phyloP scores from a whole-genome alignment of 2,113 vertebrate species.

The Pteruthius melanotis region DNA sequence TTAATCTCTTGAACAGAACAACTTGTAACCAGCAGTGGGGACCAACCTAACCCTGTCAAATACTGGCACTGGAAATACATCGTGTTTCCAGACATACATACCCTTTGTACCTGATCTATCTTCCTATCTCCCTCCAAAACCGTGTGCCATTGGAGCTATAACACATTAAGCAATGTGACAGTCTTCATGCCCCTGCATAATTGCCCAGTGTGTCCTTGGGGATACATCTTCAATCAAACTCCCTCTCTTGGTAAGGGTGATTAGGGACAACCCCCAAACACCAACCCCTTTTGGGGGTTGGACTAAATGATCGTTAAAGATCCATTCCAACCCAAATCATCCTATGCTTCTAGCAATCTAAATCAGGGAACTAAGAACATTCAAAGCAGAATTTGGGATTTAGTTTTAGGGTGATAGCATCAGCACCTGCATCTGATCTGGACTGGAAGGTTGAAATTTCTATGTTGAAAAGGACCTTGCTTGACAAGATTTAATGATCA shows the following conservation, averaged over 20 bases:
- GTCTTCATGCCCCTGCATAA: background rate
- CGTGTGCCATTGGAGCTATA: background rate
- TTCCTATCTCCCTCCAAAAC: background rate
- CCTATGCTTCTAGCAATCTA: background rate
- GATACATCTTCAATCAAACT: background rate
- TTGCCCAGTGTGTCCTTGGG: background rate
- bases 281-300: fast-evolving
- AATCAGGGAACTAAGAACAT: background rate
- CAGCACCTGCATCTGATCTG: background rate
- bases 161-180: background rate
- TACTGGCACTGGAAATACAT: background rate
- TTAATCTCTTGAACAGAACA: background rate
- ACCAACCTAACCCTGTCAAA: background rate
- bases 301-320: background rate
- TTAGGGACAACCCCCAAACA: fast-evolving
- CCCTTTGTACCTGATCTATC: background rate
- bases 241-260: background rate
- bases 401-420: background rate
- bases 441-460: background rate
- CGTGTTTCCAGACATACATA: background rate
- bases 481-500: background rate
- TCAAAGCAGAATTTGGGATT: background rate
- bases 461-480: background rate
- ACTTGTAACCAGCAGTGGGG: background rate
- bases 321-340: background rate